Percentiles rank a stretch among this genome's conserved stretches.
Evolutionary conservation across 1,140 invertebrate genomes (phyloP).

Genomic region (Bombus turneri): DNA sequence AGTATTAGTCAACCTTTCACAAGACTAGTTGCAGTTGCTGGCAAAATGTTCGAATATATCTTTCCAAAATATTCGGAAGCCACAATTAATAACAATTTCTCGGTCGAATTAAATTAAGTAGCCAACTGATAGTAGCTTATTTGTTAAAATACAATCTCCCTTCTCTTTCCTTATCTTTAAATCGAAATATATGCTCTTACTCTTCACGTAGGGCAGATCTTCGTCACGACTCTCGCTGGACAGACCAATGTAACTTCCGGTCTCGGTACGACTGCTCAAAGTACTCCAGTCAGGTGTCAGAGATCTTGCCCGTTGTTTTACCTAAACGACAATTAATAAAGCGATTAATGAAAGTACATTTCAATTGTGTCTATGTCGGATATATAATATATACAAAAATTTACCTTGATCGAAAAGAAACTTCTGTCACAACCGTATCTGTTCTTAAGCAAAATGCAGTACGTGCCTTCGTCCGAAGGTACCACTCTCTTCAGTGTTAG

Average conservation of each 20-base stretch:
- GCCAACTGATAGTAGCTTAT: not conserved
- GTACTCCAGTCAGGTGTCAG: conserved; percentile 85
- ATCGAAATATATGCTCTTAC: conserved; percentile 79
- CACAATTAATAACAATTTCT: not conserved
- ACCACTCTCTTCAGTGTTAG: conserved; percentile 93
- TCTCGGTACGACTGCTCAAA: conserved; percentile 71
- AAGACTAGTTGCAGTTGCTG: not conserved
- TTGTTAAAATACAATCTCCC: not conserved
- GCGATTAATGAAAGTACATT: not conserved
- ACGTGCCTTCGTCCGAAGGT: conserved; percentile 95
- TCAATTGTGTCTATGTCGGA: not conserved
- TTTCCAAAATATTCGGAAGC: not conserved
- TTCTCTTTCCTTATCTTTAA: not conserved
- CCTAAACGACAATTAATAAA: conserved; percentile 75
- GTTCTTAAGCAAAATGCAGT: conserved; percentile 96
- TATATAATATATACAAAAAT: conserved; percentile 38
- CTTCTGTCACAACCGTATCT: conserved; percentile 92
- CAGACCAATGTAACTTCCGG: conserved; percentile 77
- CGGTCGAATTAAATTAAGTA: not conserved
- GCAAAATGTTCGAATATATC: not conserved
- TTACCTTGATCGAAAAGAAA: conserved; percentile 92
- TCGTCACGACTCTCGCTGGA: conserved; percentile 72
- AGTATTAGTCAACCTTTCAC: no score
- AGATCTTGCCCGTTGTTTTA: conserved; percentile 87
- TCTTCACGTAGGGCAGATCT: conserved; percentile 84